Percentiles rank a stretch among this genome's conserved stretches.
phyloP scores from a whole-genome alignment of 1,140 invertebrate genomes.

The Paraescarpia echinospica region DNA sequence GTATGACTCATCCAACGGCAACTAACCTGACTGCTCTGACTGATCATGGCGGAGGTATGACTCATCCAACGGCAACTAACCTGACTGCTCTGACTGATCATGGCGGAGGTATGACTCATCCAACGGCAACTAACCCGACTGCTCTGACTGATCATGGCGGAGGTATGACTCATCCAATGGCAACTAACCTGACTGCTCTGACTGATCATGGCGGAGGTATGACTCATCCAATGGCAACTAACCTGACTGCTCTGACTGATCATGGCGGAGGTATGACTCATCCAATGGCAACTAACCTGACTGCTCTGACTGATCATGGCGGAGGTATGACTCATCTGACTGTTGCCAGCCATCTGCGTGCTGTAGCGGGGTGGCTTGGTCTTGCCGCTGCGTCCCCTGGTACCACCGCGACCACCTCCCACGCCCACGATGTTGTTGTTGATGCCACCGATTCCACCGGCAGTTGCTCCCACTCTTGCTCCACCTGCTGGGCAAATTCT shows the following conservation, averaged over 20 bases:
- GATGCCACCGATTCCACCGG: constrained; percentile 2
- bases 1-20: too few relatives aligned
- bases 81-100: too few relatives aligned
- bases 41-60: too few relatives aligned
- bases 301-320: constrained; percentile 10
- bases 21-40: too few relatives aligned
- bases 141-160: too few relatives aligned
- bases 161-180: too few relatives aligned
- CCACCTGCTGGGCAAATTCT: background rate
- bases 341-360: constrained; percentile 37
- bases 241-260: too few relatives aligned
- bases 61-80: too few relatives aligned
- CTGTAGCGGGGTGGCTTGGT: constrained; percentile 52
- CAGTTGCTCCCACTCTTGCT: background rate
- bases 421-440: background rate
- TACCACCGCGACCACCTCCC: background rate
- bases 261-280: background rate
- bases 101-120: too few relatives aligned
- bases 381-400: constrained; percentile 34
- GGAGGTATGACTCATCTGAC: background rate
- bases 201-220: too few relatives aligned
- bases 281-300: constrained; percentile 11
- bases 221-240: background rate
- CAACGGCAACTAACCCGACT: too few relatives aligned
- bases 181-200: too few relatives aligned